Evolutionary conservation across 2,888 invertebrate species (phyloP).

Genomic region (Drosophila neotestacea): DNA sequence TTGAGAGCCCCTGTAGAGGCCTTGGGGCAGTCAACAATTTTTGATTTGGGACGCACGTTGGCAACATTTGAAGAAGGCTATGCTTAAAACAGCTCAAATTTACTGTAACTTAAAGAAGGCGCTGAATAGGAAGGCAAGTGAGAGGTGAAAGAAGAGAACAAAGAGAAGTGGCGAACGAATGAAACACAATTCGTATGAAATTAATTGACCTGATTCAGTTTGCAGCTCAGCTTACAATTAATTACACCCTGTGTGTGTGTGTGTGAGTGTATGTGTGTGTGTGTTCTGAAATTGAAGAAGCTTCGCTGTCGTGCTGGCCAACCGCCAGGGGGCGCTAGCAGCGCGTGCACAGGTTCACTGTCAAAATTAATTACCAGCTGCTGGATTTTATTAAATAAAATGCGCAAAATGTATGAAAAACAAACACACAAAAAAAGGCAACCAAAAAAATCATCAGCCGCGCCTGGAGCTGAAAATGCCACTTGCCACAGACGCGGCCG

Average conservation of each 20-base stretch:
- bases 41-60: conserved; percentile 48
- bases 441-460: conserved; percentile 40
- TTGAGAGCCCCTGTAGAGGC: conserved; percentile 30
- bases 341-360: conserved; percentile 78
- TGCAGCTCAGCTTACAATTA: conserved; percentile 82
- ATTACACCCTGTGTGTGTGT: conserved; percentile 69
- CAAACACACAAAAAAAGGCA: conserved; percentile 9
- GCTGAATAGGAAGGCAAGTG: not conserved
- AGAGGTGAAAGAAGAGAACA: not conserved
- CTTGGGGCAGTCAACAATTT: conserved; percentile 32
- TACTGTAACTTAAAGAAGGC: conserved; percentile 30
- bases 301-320: conserved; percentile 23
- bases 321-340: conserved; percentile 41
- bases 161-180: conserved; percentile 2
- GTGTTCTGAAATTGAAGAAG: conserved; percentile 61
- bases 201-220: conserved; percentile 84
- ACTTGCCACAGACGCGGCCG: conserved; percentile 54
- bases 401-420: conserved; percentile 51
- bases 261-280: conserved; percentile 18
- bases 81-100: conserved; percentile 43
- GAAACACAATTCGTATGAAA: conserved; percentile 64
- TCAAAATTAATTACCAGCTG: conserved; percentile 79
- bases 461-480: conserved; percentile 42
- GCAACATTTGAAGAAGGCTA: conserved; percentile 33
- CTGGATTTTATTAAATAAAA: conserved; percentile 76